Percentiles rank a stretch among this genome's conserved stretches.
Conservation (phyloP, 2,888 invertebrate genomes). For the Chrysolina oricalcia region DNA sequence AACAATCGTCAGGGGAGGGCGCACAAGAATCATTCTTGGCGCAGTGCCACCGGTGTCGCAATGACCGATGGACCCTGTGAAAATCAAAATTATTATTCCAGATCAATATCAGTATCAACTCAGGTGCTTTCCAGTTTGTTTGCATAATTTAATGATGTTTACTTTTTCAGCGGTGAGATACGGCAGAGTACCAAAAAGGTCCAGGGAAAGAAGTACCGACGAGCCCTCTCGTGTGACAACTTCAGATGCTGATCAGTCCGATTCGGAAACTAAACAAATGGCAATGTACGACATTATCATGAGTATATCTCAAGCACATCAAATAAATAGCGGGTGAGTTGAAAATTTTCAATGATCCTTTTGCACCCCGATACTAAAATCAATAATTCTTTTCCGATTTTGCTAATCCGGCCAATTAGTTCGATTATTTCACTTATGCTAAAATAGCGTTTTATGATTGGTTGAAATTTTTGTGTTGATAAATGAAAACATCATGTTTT, state of each 20-base stretch:
- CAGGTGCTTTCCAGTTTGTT: neutral
- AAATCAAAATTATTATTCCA: too few species aligned
- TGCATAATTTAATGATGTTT: neutral
- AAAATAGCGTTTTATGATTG: too few species aligned
- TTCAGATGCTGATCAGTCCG: constrained; percentile 69
- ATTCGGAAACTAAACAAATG: constrained; percentile 74
- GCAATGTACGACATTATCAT: constrained; percentile 86
- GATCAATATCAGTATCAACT: neutral
- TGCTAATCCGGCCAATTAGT: too few species aligned
- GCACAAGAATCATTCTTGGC: too few species aligned
- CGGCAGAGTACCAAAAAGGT: constrained; percentile 95
- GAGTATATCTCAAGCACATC: constrained; percentile 88
- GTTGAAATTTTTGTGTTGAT: too few species aligned
- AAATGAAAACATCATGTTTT: too few species aligned
- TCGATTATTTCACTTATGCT: too few species aligned
- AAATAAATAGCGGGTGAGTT: constrained; percentile 82
- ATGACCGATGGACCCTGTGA: too few species aligned
- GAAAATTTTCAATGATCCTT: neutral
- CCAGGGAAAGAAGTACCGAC: constrained; percentile 84
- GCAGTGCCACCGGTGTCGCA: too few species aligned
- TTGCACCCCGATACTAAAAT: too few species aligned
- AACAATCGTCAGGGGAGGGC: too few species aligned
- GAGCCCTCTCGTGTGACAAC: constrained; percentile 72
- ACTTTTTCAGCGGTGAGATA: constrained; percentile 90
- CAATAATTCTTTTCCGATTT: too few species aligned